A percentile compares a stretch with the other conserved stretches of the same genome.
phyloP scores from a whole-genome alignment of 2,113 vertebrate species.

The Brienomyrus longianalis region DNA sequence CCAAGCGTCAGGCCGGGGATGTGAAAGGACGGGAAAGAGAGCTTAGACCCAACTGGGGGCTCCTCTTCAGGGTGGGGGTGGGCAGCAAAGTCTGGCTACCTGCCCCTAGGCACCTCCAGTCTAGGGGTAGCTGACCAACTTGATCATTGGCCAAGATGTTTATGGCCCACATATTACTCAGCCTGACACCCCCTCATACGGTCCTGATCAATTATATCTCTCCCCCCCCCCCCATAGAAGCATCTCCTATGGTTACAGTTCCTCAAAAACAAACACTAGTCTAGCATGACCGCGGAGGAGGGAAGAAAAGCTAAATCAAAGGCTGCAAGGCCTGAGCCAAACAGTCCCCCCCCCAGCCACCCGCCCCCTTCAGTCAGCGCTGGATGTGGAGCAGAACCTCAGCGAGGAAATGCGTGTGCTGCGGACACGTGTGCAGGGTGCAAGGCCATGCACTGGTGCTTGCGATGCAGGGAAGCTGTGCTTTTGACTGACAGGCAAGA shows the following conservation, averaged over 20 bases:
- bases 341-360: not conserved
- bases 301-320: not conserved
- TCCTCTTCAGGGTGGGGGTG: not conserved
- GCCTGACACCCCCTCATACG: not conserved
- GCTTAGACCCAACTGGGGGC: not conserved
- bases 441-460: not conserved
- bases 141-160: not conserved
- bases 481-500: slow-evolving; percentile 2
- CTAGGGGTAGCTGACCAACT: not conserved
- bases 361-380: not conserved
- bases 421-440: not conserved
- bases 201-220: not conserved
- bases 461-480: not conserved
- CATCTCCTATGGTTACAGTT: not conserved
- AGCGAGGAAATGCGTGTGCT: not conserved
- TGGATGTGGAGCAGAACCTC: not conserved
- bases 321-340: no score
- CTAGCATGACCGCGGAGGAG: not conserved
- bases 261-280: not conserved
- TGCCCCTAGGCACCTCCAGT: not conserved
- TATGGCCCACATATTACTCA: not conserved
- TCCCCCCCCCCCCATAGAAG: not conserved
- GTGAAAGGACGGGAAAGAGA: not conserved
- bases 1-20: slow-evolving; percentile 54
- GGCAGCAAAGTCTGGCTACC: not conserved